A percentile compares a stretch with the other conserved stretches of the same genome.
phyloP scores from a whole-genome alignment of 37 sponge, comb jelly and placozoan species.

The Oopsacas minuta region DNA sequence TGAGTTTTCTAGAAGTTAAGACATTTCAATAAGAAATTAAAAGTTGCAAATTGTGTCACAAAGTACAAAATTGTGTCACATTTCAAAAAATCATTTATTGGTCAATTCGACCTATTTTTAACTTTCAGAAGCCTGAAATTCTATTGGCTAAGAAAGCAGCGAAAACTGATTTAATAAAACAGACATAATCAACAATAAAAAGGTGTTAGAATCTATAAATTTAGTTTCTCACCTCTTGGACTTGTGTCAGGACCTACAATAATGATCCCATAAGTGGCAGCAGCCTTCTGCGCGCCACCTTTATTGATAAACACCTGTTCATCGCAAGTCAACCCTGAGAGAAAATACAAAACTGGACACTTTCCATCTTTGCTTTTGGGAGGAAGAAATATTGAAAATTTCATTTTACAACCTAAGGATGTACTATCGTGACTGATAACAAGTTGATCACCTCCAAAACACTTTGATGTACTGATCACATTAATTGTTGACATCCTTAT shows the following conservation, averaged over 20 bases:
- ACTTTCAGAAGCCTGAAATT: no score
- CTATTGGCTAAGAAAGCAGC: no score
- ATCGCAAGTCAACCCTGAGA: constrained; percentile 94
- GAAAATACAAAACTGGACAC: constrained; percentile 83
- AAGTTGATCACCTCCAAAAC: constrained; percentile 70
- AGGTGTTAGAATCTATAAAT: not conserved
- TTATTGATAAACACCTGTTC: constrained; percentile 86
- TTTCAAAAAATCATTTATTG: no score
- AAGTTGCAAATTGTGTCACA: no score
- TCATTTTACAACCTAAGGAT: constrained; percentile 72
- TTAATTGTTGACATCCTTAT: constrained; percentile 20
- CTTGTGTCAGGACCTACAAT: constrained; percentile 91
- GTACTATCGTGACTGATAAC: constrained; percentile 66
- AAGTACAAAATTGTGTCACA: no score
- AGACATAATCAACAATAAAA: no score
- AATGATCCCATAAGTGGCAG: constrained; percentile 61
- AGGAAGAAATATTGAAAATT: constrained; percentile 76
- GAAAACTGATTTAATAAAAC: no score
- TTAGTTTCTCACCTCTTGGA: constrained; percentile 40
- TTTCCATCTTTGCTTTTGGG: constrained; percentile 53
- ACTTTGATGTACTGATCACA: constrained; percentile 41
- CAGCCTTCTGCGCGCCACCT: constrained; percentile 68
- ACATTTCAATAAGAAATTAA: no score
- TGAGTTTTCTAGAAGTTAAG: no score
- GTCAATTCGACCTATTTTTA: no score